phyloP scores from a whole-genome alignment of 2,797 vertebrate species.

The Melanogrammus aeglefinus region DNA sequence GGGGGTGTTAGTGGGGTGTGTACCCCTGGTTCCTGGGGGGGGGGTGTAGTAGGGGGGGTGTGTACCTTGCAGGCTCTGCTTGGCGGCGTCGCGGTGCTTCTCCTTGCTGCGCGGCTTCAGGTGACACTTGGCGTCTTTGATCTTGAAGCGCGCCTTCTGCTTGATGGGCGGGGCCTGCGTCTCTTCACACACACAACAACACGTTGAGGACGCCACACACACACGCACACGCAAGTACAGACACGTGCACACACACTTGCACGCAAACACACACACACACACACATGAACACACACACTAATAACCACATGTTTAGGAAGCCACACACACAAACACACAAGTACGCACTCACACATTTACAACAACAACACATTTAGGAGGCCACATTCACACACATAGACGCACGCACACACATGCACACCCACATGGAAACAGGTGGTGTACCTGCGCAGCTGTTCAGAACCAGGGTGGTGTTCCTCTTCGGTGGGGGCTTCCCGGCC shows the following conservation, averaged over 20 bases:
- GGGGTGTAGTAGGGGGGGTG: too few relatives aligned
- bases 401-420: not conserved
- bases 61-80: conserved; percentile 80
- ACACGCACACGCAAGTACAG: not conserved
- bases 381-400: not conserved
- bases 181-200: conserved; percentile 64
- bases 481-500: conserved; percentile 73
- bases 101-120: conserved; percentile 86
- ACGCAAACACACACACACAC: not conserved
- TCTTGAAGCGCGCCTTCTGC: conserved; percentile 92
- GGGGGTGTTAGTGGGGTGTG: too few relatives aligned
- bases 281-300: not conserved
- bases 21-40: too few relatives aligned
- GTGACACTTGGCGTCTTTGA: conserved; percentile 93
- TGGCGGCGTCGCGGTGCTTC: conserved; percentile 76
- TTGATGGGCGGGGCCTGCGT: conserved; percentile 79
- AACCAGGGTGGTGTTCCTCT: conserved; percentile 70
- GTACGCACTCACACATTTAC: not conserved
- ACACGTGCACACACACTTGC: not conserved
- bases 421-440: not conserved
- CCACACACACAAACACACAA: not conserved
- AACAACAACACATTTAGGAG: too few relatives aligned
- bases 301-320: too few relatives aligned
- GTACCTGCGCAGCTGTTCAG: conserved; percentile 79
- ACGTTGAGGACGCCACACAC: not conserved